Conservation (phyloP, 2,797 vertebrate species). For the Molossus molossus region DNA sequence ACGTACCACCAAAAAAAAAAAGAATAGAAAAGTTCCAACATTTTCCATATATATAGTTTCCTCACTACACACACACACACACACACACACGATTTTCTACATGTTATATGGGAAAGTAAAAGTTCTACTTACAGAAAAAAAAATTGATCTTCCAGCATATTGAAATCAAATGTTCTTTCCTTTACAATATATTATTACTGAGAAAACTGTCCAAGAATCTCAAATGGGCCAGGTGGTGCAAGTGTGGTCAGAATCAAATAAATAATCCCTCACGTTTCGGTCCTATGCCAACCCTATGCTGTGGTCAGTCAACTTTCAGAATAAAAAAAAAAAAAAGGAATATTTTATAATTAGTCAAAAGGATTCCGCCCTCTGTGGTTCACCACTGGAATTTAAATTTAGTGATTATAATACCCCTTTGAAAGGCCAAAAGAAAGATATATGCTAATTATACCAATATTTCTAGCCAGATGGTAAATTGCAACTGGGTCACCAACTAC, state of each 20-base stretch:
- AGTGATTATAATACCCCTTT: constrained; percentile 77
- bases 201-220: neutral
- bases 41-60: neutral
- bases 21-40: neutral
- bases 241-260: neutral
- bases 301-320: constrained; percentile 57
- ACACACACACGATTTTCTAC: neutral
- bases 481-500: constrained; percentile 62
- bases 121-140: constrained; percentile 29
- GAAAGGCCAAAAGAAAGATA: constrained; percentile 78
- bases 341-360: constrained; percentile 83
- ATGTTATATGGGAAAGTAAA: neutral
- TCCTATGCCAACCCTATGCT: constrained; percentile 28
- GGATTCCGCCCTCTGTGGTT: constrained; percentile 75
- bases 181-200: neutral
- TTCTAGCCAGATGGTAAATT: constrained; percentile 71
- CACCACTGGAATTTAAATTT: constrained; percentile 82
- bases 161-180: neutral
- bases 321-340: constrained; percentile 59
- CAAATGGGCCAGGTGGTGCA: neutral
- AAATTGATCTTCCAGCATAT: neutral
- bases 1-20: too few relatives aligned
- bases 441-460: constrained; percentile 80
- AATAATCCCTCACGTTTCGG: constrained; percentile 25
- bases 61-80: neutral